phyloP scores from a whole-genome alignment of 2,113 vertebrate genomes.

The Macheiramphus alcinus region DNA sequence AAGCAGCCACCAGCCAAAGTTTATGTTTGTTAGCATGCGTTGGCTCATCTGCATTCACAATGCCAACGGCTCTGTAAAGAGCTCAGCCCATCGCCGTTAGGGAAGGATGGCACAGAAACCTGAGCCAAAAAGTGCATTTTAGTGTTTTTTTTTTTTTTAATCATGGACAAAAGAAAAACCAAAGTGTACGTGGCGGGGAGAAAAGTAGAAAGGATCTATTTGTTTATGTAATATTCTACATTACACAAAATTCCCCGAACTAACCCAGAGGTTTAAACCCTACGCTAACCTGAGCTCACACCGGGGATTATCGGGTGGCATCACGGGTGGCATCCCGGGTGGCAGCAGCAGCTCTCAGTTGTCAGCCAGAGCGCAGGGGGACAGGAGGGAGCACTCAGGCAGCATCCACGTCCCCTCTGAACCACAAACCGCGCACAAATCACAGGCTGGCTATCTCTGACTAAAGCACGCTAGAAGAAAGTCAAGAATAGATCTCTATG shows the following conservation, averaged over 20 bases:
- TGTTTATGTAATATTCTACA: neutral
- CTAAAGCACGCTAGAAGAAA: accelerated
- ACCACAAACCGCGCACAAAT: accelerated
- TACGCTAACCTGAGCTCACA: accelerated
- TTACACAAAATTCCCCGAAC: neutral
- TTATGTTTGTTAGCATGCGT: accelerated
- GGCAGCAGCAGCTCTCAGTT: neutral
- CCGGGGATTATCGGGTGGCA: neutral
- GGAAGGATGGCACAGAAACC: neutral
- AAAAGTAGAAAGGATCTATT: neutral
- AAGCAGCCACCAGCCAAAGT: neutral
- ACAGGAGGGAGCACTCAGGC: neutral
- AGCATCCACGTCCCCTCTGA: accelerated
- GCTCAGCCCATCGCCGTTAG: neutral
- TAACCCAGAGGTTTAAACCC: neutral
- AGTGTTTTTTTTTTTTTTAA: neutral
- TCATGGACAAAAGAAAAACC: neutral
- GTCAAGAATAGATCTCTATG: accelerated
- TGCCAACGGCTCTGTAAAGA: neutral
- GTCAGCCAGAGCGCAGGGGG: neutral
- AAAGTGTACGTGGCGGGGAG: neutral
- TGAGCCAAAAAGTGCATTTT: neutral
- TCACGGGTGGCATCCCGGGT: accelerated
- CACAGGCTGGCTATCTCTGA: neutral
- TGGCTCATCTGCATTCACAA: neutral